Evolutionary conservation across 2,113 vertebrate species (phyloP), one percentile per base, ranked within the genome.

Genomic region (Pungitius pungitius): DNA sequence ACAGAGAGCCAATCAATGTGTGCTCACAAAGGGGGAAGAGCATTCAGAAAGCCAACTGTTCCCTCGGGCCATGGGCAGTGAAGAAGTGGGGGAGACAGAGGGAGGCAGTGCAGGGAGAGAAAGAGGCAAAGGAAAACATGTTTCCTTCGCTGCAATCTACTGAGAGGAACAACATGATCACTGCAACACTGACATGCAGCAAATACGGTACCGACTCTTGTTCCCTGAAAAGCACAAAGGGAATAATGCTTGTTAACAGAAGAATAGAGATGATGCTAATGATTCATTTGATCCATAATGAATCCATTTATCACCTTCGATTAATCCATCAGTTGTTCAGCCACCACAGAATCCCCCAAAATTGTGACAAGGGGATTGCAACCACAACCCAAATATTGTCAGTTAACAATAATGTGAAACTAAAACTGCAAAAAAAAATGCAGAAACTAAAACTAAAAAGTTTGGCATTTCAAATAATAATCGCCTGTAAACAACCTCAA

Each of bases 41-140:
- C 87, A 76, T 91, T 92, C 88, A 89, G 85, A 91, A 89, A 92
- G 89, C 87, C 90, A 92, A 91, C 90, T 86, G 89, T 91, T 93
- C 89, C 91, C 92, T 61, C 63, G 89, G 91, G 91, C 90, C 89
- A 88, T 24, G 54, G 82, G 85, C 80, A 75, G 86, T 64, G 82
- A 89, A 82, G 86, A 84, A 75, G 80, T 62, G 80, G 80, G 70
- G 85, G 77, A 83, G 86, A 83, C 73, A 85, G 82, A 66, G 83
- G 69, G 84, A 78, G 82, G 82, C 80, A 79, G 75, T 27, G 63
- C 78, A 65, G 65, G 62, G 78, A 77, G 75, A 69, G 73, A 80
- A 55, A 61, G 62, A 81, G 77, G 67, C 66, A 6, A 78, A 58
- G 82, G 77, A 88, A 84, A 85, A 88, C 86, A 88, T 82, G 81